Evolutionary conservation across 1,140 invertebrate species (phyloP), one percentile per base, ranked within the genome.

Genomic region (Drosophila tropicalis): DNA sequence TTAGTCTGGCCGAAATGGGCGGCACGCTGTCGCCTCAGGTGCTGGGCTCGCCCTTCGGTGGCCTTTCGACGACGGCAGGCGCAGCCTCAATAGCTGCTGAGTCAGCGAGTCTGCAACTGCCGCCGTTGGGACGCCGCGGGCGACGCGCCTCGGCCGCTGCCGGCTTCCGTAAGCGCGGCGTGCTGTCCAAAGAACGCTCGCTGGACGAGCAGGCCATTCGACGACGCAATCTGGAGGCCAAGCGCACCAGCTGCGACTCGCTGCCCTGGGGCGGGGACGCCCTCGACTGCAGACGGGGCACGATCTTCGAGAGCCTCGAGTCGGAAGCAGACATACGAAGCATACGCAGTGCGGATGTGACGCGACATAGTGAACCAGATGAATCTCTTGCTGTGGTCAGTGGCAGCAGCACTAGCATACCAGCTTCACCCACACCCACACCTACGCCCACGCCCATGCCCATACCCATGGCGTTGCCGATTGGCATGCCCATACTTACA

Each of bases 221-320:
- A 36, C 81, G 91, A 57, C 86, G 91, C 57, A 92, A 85, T 19
- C 65, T 92, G 54, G 91, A 92, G 79, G 90, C 90, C 44, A 92
- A 92, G 58, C 91, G 91, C 58, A 92, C 90, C 81, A 92, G 91
- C 67, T 92, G 91, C 65, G 91, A 92, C 51, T 92, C 90, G 41
- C 62, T 92, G 68, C 91, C 91, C 1, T 92, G 91, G 91, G 87
- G 86, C 61, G 90, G 90, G 34, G 90, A 91, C 41, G 84, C 73
- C 29, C 79, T 74, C 69, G 90, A 91, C 72, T 83, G 79, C 41
- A 70, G 87, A 15, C 81, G 91, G 44, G 86, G 89, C 72, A 92
- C 91, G 40, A 92, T 92, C 41, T 92, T 92, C 67, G 91, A 92
- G 72, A 90, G 89, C 72, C 77, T 90, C 51, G 91, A 92, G 54